Evolutionary conservation across 2,888 invertebrate species (phyloP).

Genomic region (Pheosia gnoma): DNA sequence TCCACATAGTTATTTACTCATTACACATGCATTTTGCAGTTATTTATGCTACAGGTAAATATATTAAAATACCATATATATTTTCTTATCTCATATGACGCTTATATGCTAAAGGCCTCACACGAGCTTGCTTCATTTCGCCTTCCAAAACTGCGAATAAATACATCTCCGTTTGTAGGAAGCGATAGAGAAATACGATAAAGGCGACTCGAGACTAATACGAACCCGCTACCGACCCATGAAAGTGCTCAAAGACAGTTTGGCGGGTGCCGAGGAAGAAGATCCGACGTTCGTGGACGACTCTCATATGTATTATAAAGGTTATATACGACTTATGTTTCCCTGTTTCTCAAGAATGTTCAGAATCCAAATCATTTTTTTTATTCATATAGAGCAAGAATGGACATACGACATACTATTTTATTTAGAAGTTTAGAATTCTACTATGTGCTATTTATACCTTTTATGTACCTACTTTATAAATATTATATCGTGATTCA

Average conservation of each 20-base stretch:
- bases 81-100: no score
- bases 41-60: no score
- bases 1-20: no score
- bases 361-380: no score
- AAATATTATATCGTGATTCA: no score
- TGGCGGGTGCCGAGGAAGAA: constrained; percentile 68
- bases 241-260: constrained; percentile 76
- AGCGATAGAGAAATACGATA: constrained; percentile 70
- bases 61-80: no score
- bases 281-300: constrained; percentile 75
- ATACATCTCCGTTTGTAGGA: constrained; percentile 50
- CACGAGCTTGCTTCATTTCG: background rate
- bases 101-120: background rate
- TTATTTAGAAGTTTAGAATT: no score
- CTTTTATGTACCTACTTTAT: no score
- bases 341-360: background rate
- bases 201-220: constrained; percentile 71
- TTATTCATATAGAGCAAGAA: no score
- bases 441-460: no score
- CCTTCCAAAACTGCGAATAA: constrained; percentile 8
- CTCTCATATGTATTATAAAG: constrained; percentile 76
- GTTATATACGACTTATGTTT: constrained; percentile 46
- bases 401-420: no score
- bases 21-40: no score
- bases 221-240: constrained; percentile 76